Conservation (phyloP, 2,113 vertebrate genomes). For the Oxyruncus cristatus region DNA sequence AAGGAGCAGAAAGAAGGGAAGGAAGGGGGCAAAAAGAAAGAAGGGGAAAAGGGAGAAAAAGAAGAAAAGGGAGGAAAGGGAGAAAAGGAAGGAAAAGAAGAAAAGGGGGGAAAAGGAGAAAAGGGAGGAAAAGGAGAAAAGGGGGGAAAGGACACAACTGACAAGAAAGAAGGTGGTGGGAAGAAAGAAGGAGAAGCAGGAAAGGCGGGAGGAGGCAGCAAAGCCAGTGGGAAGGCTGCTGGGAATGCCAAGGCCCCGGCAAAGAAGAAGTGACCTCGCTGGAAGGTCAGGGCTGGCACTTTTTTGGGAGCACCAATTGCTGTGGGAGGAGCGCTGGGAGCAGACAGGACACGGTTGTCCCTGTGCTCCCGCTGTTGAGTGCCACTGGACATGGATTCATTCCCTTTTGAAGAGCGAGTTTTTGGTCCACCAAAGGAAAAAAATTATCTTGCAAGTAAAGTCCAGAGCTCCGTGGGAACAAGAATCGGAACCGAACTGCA, state of each 20-base stretch:
- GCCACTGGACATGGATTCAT: neutral
- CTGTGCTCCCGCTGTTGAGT: neutral
- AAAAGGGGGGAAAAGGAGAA: neutral
- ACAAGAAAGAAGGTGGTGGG: neutral
- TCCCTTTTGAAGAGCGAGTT: neutral
- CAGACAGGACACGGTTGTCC: neutral
- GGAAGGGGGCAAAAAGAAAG: slow-evolving; percentile 6
- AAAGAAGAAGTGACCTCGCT: slow-evolving; percentile 51
- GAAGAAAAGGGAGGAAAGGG: neutral
- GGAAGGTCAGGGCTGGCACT: neutral
- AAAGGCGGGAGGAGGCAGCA: neutral
- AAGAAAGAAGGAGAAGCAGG: neutral
- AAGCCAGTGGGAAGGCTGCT: neutral
- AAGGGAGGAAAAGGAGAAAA: neutral
- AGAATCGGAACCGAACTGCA: accelerated
- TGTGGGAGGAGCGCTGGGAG: neutral
- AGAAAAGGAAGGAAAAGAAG: neutral
- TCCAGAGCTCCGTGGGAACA: neutral
- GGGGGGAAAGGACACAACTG: neutral
- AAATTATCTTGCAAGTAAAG: neutral
- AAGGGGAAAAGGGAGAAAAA: neutral
- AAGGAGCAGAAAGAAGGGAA: slow-evolving; percentile 18
- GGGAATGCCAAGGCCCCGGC: slow-evolving; percentile 35
- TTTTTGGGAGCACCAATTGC: neutral
- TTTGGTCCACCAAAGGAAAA: neutral